Evolutionary conservation across 1,140 invertebrate species (phyloP).

Genomic region (Cotesia typhae): DNA sequence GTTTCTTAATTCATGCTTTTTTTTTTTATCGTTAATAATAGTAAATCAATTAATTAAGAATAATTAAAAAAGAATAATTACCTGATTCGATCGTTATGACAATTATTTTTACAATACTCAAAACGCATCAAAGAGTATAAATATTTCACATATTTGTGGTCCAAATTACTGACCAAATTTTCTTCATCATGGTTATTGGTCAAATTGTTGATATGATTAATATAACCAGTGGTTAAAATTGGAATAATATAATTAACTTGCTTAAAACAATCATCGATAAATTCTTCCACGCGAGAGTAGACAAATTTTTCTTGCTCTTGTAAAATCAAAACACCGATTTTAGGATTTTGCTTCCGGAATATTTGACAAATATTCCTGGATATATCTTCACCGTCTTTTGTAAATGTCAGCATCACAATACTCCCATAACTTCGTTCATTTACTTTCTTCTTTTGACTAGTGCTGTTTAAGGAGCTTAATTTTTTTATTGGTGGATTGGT

Average conservation of each 20-base stretch:
- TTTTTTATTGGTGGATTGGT: neutral
- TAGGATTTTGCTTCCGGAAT: conserved; percentile 50
- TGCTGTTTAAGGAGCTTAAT: no score
- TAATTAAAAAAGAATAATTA: conserved; percentile 33
- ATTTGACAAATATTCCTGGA: conserved; percentile 46
- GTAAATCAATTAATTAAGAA: conserved; percentile 24
- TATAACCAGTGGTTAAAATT: conserved; percentile 52
- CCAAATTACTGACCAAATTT: conserved; percentile 40
- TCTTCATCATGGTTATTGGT: conserved; percentile 20
- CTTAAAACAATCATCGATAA: conserved; percentile 56
- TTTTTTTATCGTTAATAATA: neutral
- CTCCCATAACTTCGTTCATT: conserved; percentile 41
- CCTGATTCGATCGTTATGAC: conserved; percentile 53
- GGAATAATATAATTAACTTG: conserved; percentile 57
- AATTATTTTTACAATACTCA: conserved; percentile 51
- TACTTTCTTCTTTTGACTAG: no score
- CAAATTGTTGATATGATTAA: conserved; percentile 43
- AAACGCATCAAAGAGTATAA: conserved; percentile 51
- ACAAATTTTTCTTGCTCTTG: conserved; percentile 55
- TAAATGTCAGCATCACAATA: conserved; percentile 54
- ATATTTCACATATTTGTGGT: conserved; percentile 54
- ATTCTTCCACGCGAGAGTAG: conserved; percentile 51
- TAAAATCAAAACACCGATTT: conserved; percentile 55
- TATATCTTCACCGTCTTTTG: conserved; percentile 46
- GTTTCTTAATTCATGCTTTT: no score